A percentile compares a stretch with the other conserved stretches of the same genome.
These are phyloP conservation scores for Polydesmus complanatus DNA, from an alignment of 2,888 invertebrate species.

Conservation along the genomic window DNA sequence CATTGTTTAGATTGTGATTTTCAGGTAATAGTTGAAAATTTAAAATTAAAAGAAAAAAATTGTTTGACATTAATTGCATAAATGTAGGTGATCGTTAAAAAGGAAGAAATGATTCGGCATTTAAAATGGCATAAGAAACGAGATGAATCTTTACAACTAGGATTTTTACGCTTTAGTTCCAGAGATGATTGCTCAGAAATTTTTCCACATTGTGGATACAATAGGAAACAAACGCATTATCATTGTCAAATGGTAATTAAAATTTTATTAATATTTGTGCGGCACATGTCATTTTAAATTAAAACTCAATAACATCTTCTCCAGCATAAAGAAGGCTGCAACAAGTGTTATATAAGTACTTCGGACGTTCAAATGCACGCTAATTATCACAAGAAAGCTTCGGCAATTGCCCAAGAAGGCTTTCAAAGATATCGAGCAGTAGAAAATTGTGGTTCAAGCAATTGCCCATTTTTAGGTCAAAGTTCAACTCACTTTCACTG, in stretches of 20 bases:
- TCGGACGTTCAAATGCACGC: constrained; percentile 99
- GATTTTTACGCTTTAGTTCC: constrained; percentile 87
- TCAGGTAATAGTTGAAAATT: constrained; percentile 31
- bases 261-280: background rate
- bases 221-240: constrained; percentile 88
- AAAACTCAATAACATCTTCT: constrained; percentile 18
- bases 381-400: constrained; percentile 94
- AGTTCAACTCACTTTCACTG: constrained; percentile 97
- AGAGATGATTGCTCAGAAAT: constrained; percentile 84
- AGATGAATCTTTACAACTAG: constrained; percentile 88
- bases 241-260: constrained; percentile 76
- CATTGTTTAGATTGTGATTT: constrained; percentile 71
- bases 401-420: constrained; percentile 93
- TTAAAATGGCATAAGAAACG: constrained; percentile 99
- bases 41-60: background rate
- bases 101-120: constrained; percentile 97
- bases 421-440: constrained; percentile 93
- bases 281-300: background rate
- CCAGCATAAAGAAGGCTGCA: constrained; percentile 37
- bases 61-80: background rate
- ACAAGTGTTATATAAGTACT: constrained; percentile 92
- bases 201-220: constrained; percentile 72
- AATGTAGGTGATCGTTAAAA: constrained; percentile 83
- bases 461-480: constrained; percentile 85
- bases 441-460: constrained; percentile 81